Base-by-base conservation (phyloP, 2,888 invertebrate genomes). In the Campaea margaritaria region DNA sequence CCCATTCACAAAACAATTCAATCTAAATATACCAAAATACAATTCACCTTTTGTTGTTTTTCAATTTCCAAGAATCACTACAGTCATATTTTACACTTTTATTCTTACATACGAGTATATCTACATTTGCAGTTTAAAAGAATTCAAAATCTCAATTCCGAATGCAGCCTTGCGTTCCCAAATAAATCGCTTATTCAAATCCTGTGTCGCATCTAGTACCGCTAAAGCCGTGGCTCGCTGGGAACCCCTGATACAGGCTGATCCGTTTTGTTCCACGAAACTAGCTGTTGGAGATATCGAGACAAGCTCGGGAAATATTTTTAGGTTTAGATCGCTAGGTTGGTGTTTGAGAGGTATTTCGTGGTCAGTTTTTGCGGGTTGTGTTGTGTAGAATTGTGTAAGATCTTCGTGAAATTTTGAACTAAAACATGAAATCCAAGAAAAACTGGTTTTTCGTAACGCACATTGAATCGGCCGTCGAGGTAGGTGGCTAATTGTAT, bases 261-360 rank as follows among this genome's bases (percentile, higher is more conserved):
- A 88, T 87, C 86, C 85, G 78, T 86, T 88, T 86, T 83, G 85
- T 87, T 81, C 76, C 74, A 62, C 70, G 72, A 76, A 72, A 73
- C 75, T 73, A 69, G 65, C 65, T 68, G 67, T 64, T 64, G 46
- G 43, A 61, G 65, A 65, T 67, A 67, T 69, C 53, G 69, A 67
- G 70, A 78, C 71, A 72, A 70, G 72, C 71, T 68, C 50, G 63
- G 50, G 55, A 59, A 64, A 61, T 68, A 67, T 68, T 66, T 70
- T 57, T 61, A 49, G 21, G 43, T 64, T 47, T 53, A 65, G 54
- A 60, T 51, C 58, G 46, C 28, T 51, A 13, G 28, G 50, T 46
- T 46, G 16, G 12, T 15, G 16, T 43, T 56, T 49, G 12, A 16
- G 21, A 13, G 21, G 36, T 2, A 12, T 42, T 31, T 41, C 15